Base-by-base conservation (phyloP, 2,797 vertebrate species). In the Cheirogaleus major region DNA sequence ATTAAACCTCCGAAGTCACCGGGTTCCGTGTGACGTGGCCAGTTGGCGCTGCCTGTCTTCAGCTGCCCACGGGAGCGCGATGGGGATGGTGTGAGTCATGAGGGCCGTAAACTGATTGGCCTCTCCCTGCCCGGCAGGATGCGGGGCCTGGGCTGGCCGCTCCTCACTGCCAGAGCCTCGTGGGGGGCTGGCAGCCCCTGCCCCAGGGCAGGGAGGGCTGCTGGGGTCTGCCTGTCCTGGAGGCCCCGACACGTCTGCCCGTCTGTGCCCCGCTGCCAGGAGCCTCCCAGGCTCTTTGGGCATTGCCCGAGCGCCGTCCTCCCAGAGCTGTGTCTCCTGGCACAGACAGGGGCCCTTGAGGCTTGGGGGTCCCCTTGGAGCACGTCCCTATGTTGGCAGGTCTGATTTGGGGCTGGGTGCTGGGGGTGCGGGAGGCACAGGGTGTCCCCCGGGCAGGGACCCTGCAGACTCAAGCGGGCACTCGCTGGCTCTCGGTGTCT, bases 1-100 rank as follows among this genome's bases (percentile, higher is more conserved):
- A 97, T 97, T 94, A 96, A 96, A 80, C 48, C 35, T 81, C 63
- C 3, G 69, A 92, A 91, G 72, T 78, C 48, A 50, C 38, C 15
- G 18, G 25, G 80, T 65, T 83, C 38, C 7, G 30, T 43, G 35
- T 25, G 35, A 52, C 4, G 15, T 57, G 70, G 45, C 92, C 3
- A 1, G 50, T 43, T 82, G 84, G 65, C 55, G 10, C 70, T 1
- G 15, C 50, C 8, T 95, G 86, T 94, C 63, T 45, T 96, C 81
- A 43, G 69, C 86, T 94, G 75, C 35, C 73, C 57, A 20, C 20
- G 2, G 8, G 90, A 48, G 13, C 2, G 1, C 48, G 85, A 35
- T 6, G 10, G 14, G 65, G 67, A 12, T 1, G 6, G 59, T 10
- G 13, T 27, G n/a, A 57, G 2, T 0, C 8, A 1, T 4, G 7